Evolutionary conservation across 1,140 invertebrate genomes (phyloP).

Genomic region (Phymorhynchus buccinoides): DNA sequence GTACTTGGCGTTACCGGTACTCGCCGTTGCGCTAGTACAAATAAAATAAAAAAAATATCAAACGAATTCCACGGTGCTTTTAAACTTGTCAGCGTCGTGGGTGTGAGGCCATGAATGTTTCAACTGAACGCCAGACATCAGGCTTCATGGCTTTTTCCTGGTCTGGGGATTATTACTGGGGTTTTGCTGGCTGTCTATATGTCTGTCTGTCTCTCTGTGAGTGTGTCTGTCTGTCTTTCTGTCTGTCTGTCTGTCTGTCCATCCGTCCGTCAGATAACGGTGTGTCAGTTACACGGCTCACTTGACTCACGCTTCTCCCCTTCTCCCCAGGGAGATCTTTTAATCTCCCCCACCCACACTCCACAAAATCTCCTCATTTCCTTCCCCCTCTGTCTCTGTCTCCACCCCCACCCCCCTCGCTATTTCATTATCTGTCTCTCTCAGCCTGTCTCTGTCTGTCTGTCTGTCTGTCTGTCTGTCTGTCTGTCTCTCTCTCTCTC

Average conservation of each 20-base stretch:
- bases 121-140: slow-evolving; percentile 81
- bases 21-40: no score
- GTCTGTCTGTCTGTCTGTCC: no score
- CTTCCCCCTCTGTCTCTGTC: not conserved
- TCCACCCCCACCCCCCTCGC: not conserved
- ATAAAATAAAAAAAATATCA: not conserved
- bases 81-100: not conserved
- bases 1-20: no score
- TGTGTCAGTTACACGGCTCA: no score
- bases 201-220: no score
- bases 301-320: no score
- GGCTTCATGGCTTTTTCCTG: not conserved
- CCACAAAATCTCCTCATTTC: not conserved
- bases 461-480: slow-evolving; percentile 10
- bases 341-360: no score
- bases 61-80: not conserved
- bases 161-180: not conserved
- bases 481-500: not conserved
- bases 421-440: no score
- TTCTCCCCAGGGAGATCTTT: no score
- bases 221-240: no score
- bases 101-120: not conserved
- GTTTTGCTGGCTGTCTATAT: no score
- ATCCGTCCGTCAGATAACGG: no score
- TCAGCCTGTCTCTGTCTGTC: not conserved